Evolutionary conservation across 2,113 vertebrate species (phyloP).

Genomic region (Mastomys coucha): DNA sequence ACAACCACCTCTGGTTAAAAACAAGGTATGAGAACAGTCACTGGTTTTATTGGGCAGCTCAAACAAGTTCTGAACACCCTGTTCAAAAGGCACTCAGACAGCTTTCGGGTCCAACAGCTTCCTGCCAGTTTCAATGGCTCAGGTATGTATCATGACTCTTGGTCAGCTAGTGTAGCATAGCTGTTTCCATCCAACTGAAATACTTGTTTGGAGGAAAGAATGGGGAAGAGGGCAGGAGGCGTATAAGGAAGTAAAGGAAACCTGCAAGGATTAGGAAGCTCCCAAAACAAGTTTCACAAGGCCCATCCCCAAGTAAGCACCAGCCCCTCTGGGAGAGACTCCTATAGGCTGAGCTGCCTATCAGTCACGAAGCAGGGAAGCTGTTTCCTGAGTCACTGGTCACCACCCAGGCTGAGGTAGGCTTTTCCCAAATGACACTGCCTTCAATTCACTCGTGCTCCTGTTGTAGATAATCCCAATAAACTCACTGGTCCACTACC

Average conservation of each 20-base stretch:
- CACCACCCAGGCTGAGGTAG: neutral
- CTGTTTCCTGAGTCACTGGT: neutral
- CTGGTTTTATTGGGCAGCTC: conserved; percentile 67
- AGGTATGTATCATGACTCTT: neutral
- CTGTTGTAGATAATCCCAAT: neutral
- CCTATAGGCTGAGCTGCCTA: neutral
- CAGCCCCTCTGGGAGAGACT: neutral
- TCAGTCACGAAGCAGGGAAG: neutral
- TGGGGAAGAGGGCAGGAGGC: neutral
- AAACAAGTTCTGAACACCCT: conserved; percentile 51
- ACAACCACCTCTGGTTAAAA: conserved; percentile 33
- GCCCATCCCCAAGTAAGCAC: neutral
- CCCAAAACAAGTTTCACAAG: neutral
- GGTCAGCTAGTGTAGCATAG: neutral
- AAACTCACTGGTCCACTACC: neutral
- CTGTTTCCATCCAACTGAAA: neutral
- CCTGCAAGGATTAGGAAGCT: neutral
- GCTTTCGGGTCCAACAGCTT: neutral
- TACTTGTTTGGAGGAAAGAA: neutral
- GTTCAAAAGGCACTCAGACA: neutral
- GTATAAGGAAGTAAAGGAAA: neutral
- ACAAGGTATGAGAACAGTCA: neutral
- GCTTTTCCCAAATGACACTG: neutral
- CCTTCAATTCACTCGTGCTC: neutral
- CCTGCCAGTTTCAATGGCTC: neutral